A percentile compares a stretch with the other conserved stretches of the same genome.
These are phyloP conservation scores for Perdita meconis DNA, from an alignment of 2,888 invertebrate genomes.

Conservation along the genomic window DNA sequence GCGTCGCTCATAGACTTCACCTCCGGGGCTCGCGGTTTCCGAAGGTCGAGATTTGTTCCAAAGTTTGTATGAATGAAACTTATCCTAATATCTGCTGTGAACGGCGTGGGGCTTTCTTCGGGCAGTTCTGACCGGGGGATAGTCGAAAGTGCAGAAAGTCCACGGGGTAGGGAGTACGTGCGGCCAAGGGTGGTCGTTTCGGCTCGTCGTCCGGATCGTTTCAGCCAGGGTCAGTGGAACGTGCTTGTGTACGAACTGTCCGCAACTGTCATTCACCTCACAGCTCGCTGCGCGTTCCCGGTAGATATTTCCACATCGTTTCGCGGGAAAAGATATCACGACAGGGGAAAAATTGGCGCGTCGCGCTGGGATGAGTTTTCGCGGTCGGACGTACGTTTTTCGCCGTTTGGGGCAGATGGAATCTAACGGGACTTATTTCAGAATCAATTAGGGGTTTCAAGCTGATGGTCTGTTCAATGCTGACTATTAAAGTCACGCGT, in stretches of 20 bases:
- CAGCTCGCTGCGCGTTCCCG: constrained; percentile 57
- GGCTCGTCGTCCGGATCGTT: constrained; percentile 62
- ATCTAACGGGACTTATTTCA: no score
- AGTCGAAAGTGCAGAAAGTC: constrained; percentile 64
- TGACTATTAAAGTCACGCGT: no score
- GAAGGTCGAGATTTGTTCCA: constrained; percentile 78
- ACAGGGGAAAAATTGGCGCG: constrained; percentile 29
- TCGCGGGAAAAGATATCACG: constrained; percentile 51
- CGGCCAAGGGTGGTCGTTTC: constrained; percentile 49
- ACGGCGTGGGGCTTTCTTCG: constrained; percentile 65
- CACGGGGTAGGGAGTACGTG: constrained; percentile 61
- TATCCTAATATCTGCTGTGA: constrained; percentile 72
- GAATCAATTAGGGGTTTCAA: no score
- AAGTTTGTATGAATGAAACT: constrained; percentile 79
- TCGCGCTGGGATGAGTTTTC: constrained; percentile 34
- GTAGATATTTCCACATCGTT: constrained; percentile 52
- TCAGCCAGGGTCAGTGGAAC: constrained; percentile 74
- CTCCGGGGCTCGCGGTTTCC: constrained; percentile 59
- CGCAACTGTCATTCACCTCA: constrained; percentile 73
- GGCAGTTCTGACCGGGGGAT: constrained; percentile 56
- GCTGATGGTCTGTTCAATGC: no score
- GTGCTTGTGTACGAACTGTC: constrained; percentile 73
- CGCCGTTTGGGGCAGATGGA: no score
- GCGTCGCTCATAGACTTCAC: constrained; percentile 59
- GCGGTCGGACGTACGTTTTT: constrained; percentile 10